Conservation (phyloP, 2,113 vertebrate genomes). For the Myxocyprinus asiaticus region DNA sequence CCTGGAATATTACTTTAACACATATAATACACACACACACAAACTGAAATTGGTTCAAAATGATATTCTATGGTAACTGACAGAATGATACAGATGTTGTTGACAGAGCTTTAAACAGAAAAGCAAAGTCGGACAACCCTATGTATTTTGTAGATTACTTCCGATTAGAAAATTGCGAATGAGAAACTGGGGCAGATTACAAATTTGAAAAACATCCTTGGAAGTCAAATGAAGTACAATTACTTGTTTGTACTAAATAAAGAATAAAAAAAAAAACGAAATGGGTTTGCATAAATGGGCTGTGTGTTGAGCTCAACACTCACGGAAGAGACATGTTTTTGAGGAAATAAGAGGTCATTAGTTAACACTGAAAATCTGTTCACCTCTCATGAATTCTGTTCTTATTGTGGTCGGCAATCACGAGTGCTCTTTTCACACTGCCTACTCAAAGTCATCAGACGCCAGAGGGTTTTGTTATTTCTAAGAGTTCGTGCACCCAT, state of each 20-base stretch:
- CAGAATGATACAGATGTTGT: too few species aligned
- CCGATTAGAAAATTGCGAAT: neutral
- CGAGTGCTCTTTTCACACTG: neutral
- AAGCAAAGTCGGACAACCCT: too few species aligned
- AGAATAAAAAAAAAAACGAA: constrained; percentile 5
- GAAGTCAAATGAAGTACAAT: constrained; percentile 4
- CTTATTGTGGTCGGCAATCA: neutral
- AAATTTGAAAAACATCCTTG: neutral
- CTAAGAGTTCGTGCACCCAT: neutral
- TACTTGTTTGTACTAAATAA: constrained; percentile 13
- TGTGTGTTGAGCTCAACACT: neutral
- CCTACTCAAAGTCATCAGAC: constrained; percentile 10
- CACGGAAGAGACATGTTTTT: too few species aligned
- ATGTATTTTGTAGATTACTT: neutral
- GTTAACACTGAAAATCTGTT: neutral
- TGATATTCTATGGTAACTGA: too few species aligned
- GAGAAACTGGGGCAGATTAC: neutral
- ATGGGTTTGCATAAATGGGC: neutral
- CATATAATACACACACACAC: too few species aligned
- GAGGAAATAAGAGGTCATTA: constrained; percentile 26
- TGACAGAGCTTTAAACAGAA: too few species aligned
- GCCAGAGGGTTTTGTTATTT: neutral
- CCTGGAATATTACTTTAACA: too few species aligned
- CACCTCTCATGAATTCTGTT: neutral
- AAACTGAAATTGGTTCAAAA: too few species aligned